phyloP scores from a whole-genome alignment of 2,797 vertebrate species.

The Kryptopterus vitreolus region DNA sequence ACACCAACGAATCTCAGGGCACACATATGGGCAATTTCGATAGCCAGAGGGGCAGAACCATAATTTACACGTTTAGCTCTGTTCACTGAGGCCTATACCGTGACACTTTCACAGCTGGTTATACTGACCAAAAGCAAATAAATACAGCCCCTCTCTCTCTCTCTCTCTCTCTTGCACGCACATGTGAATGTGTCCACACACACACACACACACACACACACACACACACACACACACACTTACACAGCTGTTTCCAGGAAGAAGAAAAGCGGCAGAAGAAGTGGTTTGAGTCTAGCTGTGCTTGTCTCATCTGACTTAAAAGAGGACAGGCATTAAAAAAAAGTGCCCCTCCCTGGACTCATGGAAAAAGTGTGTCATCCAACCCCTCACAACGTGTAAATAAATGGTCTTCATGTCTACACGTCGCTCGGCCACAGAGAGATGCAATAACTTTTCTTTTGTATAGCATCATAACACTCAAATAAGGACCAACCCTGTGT shows the following conservation, averaged over 20 bases:
- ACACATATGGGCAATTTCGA: not conserved
- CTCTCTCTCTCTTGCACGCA: not conserved
- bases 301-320: constrained; percentile 26
- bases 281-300: constrained; percentile 7
- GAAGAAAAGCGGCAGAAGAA: constrained; percentile 7
- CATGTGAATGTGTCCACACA: not conserved
- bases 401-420: constrained; percentile 28
- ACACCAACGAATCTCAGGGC: not conserved
- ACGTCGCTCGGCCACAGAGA: constrained; percentile 14
- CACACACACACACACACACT: not conserved
- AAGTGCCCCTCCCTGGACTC: constrained; percentile 44
- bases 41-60: not conserved
- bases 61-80: not conserved
- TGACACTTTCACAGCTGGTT: not conserved
- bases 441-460: not conserved
- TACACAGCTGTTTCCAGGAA: constrained; percentile 49
- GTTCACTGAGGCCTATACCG: not conserved
- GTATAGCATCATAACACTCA: not conserved
- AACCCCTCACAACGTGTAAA: constrained; percentile 35
- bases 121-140: not conserved
- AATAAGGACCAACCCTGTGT: not conserved
- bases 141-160: not conserved
- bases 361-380: constrained; percentile 64
- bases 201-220: not conserved
- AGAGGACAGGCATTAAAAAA: constrained; percentile 27